Conservation (phyloP, 2,797 vertebrate genomes). For the Sylvilagus floridanus region DNA sequence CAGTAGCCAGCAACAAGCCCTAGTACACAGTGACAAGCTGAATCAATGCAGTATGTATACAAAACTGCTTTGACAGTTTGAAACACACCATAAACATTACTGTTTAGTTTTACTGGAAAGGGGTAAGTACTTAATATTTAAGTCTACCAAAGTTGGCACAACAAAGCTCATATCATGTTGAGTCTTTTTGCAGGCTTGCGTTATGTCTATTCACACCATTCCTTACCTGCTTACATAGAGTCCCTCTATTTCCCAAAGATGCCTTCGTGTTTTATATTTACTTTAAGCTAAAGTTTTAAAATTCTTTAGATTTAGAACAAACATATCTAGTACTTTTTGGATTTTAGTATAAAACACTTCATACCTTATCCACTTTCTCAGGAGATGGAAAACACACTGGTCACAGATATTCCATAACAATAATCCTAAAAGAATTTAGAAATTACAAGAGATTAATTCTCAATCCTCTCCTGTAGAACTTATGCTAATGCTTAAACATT, state of each 20-base stretch:
- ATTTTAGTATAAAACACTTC: constrained; percentile 34
- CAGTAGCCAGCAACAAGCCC: not conserved
- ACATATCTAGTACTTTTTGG: constrained; percentile 15
- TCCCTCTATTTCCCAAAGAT: constrained; percentile 31
- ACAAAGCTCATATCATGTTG: not conserved
- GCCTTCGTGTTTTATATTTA: constrained; percentile 10
- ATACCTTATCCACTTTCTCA: constrained; percentile 4
- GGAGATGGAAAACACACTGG: constrained; percentile 9
- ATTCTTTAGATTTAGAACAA: constrained; percentile 49
- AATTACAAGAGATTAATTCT: constrained; percentile 46
- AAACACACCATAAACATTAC: constrained; percentile 8
- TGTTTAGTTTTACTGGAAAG: constrained; percentile 23
- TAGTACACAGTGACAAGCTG: not conserved
- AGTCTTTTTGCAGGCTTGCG: not conserved
- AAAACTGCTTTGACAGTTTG: constrained; percentile 18
- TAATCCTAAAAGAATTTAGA: constrained; percentile 1
- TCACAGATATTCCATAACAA: not conserved
- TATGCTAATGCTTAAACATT: constrained; percentile 34
- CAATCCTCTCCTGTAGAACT: constrained; percentile 34
- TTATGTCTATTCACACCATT: not conserved
- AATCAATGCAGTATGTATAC: not conserved
- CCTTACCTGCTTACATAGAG: not conserved
- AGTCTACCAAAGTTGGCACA: not conserved
- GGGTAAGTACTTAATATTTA: constrained; percentile 20
- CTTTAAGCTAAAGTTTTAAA: constrained; percentile 34